Percentiles rank a stretch among this genome's conserved stretches.
These are phyloP conservation scores for Drosophila setosimentum DNA, from an alignment of 2,888 invertebrate genomes.

Conservation along the genomic window DNA sequence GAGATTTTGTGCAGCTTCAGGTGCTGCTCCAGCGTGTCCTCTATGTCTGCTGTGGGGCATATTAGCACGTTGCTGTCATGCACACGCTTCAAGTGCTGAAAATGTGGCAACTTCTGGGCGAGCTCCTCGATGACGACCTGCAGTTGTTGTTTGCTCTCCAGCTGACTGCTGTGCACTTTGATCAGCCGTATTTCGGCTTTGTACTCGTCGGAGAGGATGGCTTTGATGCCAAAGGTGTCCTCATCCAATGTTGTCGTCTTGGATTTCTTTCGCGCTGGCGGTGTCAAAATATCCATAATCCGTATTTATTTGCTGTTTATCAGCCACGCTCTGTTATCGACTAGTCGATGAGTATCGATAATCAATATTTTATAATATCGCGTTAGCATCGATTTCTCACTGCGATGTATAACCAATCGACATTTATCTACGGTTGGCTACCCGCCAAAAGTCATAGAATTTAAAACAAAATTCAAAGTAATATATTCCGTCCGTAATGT, in stretches of 20 bases:
- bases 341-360: not conserved
- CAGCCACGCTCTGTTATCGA: conserved; percentile 11
- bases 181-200: conserved; percentile 86
- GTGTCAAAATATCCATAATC: conserved; percentile 34
- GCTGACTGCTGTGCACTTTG: conserved; percentile 87
- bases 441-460: conserved; percentile 17
- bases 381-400: conserved; percentile 3
- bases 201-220: conserved; percentile 87
- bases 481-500: conserved; percentile 22
- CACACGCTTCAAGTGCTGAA: conserved; percentile 91
- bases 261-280: conserved; percentile 54
- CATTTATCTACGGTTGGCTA: not conserved
- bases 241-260: conserved; percentile 25
- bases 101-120: conserved; percentile 87
- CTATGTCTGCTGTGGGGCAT: conserved; percentile 84
- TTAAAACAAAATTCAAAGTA: conserved; percentile 21
- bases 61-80: conserved; percentile 87
- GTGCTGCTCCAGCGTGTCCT: conserved; percentile 84
- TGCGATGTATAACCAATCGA: not conserved
- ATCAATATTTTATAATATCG: not conserved
- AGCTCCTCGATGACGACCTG: conserved; percentile 88
- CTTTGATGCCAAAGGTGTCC: conserved; percentile 78
- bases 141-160: conserved; percentile 88
- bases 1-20: conserved; percentile 62
- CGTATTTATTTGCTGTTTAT: conserved; percentile 11